Evolutionary conservation across 2,888 invertebrate genomes (phyloP), one percentile per base, ranked within the genome.

Genomic region (Empis stercorea): DNA sequence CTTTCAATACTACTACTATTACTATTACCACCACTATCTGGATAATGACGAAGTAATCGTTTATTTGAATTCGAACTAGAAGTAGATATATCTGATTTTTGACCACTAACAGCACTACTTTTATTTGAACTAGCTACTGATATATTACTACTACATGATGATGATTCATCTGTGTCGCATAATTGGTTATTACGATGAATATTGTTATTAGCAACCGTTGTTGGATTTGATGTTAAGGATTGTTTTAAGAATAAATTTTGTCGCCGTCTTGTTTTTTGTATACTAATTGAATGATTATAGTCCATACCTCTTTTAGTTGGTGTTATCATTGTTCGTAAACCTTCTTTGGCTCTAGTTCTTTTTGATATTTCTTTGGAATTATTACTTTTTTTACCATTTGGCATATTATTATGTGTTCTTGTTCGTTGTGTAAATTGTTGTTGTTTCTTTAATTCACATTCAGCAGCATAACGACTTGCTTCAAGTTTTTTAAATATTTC

Each of bases 51-150:
- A 14, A 14, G 23, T 27, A 40, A n/a, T 11, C 20, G 20, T 27
- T 40, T 40, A 9, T 20, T 20, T 27, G 34, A 34, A 13, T 5
- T 34, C 72, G 71, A 73, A 72, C 71, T 73, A 73, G 73, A 71
- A 73, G 72, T 72, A n/a, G 71, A 71, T 73, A 66, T 71, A 74
- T 58, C 73, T 49, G 56, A 43, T 51, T 50, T 50, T 17, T 47
- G 47, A 7, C 23, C 30, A 20, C 41, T 46, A 10, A 23, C 27
- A 15, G n/a, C 27, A 34, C 43, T 47, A 36, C 30, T 39, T 13
- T 23, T 43, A 39, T 27, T 45, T n/a, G 46, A 48, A 45, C 53
- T 51, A 10, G 53, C 54, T 46, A 56, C 46, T 51, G 57, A 49
- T 54, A 57, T 48, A 45, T 51, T 20, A 47, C 54, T 54, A 44